Percentiles rank a stretch among this genome's conserved stretches.
phyloP scores from a whole-genome alignment of 2,888 invertebrate species.

The Drosophila prostipennis region DNA sequence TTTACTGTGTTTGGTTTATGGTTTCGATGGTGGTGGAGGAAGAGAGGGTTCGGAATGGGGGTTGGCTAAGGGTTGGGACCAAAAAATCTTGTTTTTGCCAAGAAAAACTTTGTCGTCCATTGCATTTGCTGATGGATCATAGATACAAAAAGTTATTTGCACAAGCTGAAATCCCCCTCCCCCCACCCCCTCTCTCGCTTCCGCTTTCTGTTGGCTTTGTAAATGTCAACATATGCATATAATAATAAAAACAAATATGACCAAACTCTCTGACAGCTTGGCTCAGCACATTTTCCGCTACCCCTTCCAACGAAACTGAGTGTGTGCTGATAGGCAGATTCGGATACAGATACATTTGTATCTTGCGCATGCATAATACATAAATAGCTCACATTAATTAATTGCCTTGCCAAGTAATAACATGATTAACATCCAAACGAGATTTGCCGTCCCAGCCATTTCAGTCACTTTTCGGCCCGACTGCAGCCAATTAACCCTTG shows the following conservation, averaged over 20 bases:
- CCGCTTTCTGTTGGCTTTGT: slow-evolving; percentile 46
- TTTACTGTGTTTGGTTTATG: slow-evolving; percentile 79
- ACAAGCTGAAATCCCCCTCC: slow-evolving; percentile 57
- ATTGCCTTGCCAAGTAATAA: slow-evolving; percentile 70
- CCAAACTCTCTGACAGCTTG: slow-evolving; percentile 68
- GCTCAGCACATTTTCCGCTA: slow-evolving; percentile 65
- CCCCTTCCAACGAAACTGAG: slow-evolving; percentile 4
- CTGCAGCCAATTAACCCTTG: slow-evolving; percentile 67
- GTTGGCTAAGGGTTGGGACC: slow-evolving; percentile 38
- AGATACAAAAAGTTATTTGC: slow-evolving; percentile 76
- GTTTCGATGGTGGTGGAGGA: slow-evolving; percentile 37
- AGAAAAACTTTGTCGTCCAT: slow-evolving; percentile 70
- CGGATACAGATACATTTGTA: slow-evolving; percentile 62
- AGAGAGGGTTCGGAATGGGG: slow-evolving; percentile 1
- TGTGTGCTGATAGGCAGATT: slow-evolving; percentile 38
- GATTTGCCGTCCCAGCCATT: slow-evolving; percentile 15
- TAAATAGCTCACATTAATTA: slow-evolving; percentile 75
- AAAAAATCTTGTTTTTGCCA: slow-evolving; percentile 72
- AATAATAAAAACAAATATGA: slow-evolving; percentile 77
- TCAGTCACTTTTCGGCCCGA: slow-evolving; percentile 44
- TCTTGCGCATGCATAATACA: slow-evolving; percentile 53
- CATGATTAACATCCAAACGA: slow-evolving; percentile 64
- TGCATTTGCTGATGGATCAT: slow-evolving; percentile 74
- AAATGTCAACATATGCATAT: slow-evolving; percentile 78
- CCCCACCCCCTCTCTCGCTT: slow-evolving; percentile 11